Evolutionary conservation across 2,888 invertebrate species (phyloP).

Genomic region (Craniophora ligustri): DNA sequence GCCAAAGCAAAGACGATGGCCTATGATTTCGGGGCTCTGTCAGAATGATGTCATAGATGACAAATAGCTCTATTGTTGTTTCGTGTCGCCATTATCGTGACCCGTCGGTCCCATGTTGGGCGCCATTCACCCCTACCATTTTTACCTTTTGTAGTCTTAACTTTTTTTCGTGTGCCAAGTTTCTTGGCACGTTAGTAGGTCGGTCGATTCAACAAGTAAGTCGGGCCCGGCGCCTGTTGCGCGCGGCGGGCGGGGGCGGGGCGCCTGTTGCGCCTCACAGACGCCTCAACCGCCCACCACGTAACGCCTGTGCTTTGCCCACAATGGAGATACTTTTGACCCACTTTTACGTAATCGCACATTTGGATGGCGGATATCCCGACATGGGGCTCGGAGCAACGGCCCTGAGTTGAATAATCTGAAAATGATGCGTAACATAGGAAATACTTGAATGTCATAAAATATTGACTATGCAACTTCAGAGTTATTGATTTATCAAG

Average conservation of each 20-base stretch:
- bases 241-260: constrained; percentile 74
- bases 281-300: constrained; percentile 81
- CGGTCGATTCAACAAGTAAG: constrained; percentile 89
- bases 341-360: constrained; percentile 69
- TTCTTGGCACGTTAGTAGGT: constrained; percentile 86
- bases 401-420: constrained; percentile 27
- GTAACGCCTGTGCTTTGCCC: constrained; percentile 71
- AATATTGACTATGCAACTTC: background rate
- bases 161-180: constrained; percentile 64
- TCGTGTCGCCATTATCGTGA: background rate
- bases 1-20: background rate
- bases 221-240: constrained; percentile 84
- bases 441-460: background rate
- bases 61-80: background rate
- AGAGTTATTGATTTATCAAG: too few relatives aligned
- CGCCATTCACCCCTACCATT: constrained; percentile 38
- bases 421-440: constrained; percentile 16
- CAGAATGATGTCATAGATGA: background rate
- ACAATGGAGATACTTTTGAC: constrained; percentile 79
- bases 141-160: constrained; percentile 36
- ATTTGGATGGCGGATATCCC: constrained; percentile 47
- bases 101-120: constrained; percentile 23
- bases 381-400: constrained; percentile 35
- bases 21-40: background rate
- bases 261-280: constrained; percentile 86